phyloP scores from a whole-genome alignment of 2,113 vertebrate species.

The Poecile atricapillus region DNA sequence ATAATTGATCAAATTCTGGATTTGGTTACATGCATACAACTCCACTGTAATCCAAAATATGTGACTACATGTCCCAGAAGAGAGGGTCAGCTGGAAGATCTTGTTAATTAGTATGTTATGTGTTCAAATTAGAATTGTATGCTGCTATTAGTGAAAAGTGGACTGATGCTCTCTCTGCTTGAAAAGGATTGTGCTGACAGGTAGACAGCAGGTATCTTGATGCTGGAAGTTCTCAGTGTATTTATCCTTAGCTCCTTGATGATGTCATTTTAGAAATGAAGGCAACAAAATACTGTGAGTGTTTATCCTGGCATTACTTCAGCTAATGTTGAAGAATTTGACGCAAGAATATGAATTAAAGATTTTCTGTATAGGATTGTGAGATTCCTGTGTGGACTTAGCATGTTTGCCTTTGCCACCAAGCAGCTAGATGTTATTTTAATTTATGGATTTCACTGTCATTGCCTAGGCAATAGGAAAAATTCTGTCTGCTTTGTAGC shows the following conservation, averaged over 20 bases:
- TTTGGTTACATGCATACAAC: constrained; percentile 1
- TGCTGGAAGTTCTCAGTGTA: not conserved
- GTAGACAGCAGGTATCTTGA: not conserved
- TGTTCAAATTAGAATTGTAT: constrained; percentile 23
- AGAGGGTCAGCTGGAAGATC: constrained; percentile 49
- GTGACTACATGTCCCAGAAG: constrained; percentile 14
- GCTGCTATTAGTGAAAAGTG: not conserved
- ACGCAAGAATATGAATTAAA: not conserved
- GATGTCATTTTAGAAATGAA: not conserved
- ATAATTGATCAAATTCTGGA: constrained; percentile 44
- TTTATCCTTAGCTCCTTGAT: not conserved
- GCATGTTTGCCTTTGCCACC: not conserved
- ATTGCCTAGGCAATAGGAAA: not conserved
- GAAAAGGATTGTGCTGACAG: constrained; percentile 6
- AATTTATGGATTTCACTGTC: not conserved
- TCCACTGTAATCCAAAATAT: constrained; percentile 29
- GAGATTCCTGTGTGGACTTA: not conserved
- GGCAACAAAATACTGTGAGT: not conserved
- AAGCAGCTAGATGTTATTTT: not conserved
- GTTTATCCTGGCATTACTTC: not conserved
- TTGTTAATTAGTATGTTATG: constrained; percentile 18
- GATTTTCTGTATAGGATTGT: not conserved
- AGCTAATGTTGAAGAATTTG: not conserved
- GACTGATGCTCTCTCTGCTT: not conserved
- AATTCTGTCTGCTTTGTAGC: not conserved